phyloP scores from a whole-genome alignment of 2,888 invertebrate genomes.

The Busseola fusca region DNA sequence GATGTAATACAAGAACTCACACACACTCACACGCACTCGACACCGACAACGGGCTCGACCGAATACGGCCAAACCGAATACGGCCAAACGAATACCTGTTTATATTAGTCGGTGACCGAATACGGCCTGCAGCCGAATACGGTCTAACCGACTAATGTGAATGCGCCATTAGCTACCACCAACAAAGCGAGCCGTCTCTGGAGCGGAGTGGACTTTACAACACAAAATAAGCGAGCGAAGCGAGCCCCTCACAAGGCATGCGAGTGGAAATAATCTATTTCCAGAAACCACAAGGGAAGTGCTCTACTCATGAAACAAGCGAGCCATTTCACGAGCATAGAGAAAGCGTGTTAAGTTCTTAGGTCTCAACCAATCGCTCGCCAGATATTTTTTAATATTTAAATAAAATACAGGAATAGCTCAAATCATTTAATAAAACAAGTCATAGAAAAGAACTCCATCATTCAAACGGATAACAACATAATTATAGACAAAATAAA shows the following conservation, averaged over 20 bases:
- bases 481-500: conserved; percentile 29
- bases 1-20: no score
- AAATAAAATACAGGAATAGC: conserved; percentile 1
- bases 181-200: no score
- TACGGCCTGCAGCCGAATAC: no score
- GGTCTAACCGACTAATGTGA: no score
- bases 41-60: no score
- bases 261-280: neutral
- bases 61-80: no score
- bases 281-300: neutral
- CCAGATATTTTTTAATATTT: neutral
- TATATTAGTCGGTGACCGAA: no score
- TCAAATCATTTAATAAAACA: conserved; percentile 37
- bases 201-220: no score
- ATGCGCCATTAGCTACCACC: no score
- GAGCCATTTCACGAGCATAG: neutral
- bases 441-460: conserved; percentile 22
- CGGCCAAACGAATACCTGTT: no score
- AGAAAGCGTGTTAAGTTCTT: neutral
- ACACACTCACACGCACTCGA: no score
- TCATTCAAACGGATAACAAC: conserved; percentile 21
- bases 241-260: neutral
- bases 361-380: neutral
- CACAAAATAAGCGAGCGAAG: no score
- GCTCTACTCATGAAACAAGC: neutral